Base-by-base conservation (phyloP, 1,140 invertebrate species). In the Eurosta solidaginis region DNA sequence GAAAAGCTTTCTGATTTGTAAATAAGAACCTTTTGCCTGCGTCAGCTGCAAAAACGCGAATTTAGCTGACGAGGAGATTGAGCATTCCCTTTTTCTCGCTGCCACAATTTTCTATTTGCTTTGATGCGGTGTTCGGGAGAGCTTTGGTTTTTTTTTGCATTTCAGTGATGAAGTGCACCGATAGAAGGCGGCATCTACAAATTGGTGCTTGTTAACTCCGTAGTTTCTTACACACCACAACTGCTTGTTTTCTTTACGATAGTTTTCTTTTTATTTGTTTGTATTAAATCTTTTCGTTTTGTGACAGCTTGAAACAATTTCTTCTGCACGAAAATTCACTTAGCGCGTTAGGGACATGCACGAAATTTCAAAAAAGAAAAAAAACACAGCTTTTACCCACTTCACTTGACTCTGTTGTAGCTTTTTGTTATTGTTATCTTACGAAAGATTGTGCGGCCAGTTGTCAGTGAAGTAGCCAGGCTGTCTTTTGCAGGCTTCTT, bases 261-360 rank as follows among this genome's bases (percentile, higher is more conserved):
- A 68, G 3, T 29, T 68, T 68, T 7, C 27, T 68, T 40, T n/a
- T n/a, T n/a, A n/a, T n/a, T 33, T 7, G n/a, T 27, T 33, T 36
- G 17, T n/a, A 6, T 42, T 40, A 12, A 17, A n/a, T 68, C 6
- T n/a, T 68, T 68, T 68, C 59, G 17, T 29, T 1, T 3, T 40
- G 27, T 68, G 33, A 40, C 59, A 68, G 59, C 59, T 68, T 40
- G 59, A 36, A 20, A 17, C n/a, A 68, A 40, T n/a, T 42, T 36
- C 22, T 63, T 68, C 27, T 68, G 59, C 59, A 22, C 59, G 36
- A 68, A 68, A 68, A 40, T 68, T 68, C 33, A 68, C 36, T 68
- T 40, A 68, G 59, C 40, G n/a, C 59, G 17, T 9, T n/a, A 40
- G 5, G 59, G 20, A 33, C 36, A 20, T 40, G 14, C 3, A n/a